Evolutionary conservation across 1,140 invertebrate species (phyloP).

Genomic region (Oedothorax gibbosus): DNA sequence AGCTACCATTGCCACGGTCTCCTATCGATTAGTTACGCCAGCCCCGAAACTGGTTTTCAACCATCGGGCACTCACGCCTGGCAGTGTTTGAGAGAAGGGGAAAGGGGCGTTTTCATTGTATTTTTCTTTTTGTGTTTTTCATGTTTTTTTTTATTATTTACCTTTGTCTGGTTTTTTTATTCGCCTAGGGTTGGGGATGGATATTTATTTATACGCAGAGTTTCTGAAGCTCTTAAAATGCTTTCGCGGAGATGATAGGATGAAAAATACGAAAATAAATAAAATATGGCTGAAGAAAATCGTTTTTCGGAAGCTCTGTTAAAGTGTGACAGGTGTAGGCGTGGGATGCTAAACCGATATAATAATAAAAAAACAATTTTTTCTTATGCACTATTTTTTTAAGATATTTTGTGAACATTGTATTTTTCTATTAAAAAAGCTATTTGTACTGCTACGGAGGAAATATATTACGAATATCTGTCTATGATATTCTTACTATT

Average conservation of each 20-base stretch:
- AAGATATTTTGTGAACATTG: no score
- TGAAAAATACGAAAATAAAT: not conserved
- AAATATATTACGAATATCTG: no score
- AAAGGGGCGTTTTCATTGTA: conserved; percentile 7
- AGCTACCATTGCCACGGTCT: conserved; percentile 1
- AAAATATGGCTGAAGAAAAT: not conserved
- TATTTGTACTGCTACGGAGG: no score
- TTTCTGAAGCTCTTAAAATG: conserved; percentile 15
- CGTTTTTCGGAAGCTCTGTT: conserved; percentile 30
- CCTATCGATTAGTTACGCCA: conserved; percentile 36
- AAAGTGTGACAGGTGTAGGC: conserved; percentile 14
- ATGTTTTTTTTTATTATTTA: not conserved
- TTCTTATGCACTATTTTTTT: no score
- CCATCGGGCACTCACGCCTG: conserved; percentile 42
- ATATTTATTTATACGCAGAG: conserved; percentile 35
- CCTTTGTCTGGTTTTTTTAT: conserved; percentile 4
- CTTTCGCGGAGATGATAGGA: not conserved
- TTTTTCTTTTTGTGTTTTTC: conserved; percentile 12
- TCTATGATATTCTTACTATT: no score
- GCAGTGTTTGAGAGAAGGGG: not conserved
- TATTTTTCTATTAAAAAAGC: no score
- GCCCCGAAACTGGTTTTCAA: conserved; percentile 2
- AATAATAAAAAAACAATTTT: no score
- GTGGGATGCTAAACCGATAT: not conserved
- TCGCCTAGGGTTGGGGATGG: not conserved